A percentile compares a stretch with the other conserved stretches of the same genome.
These are phyloP conservation scores for Anguilla rostrata DNA, from an alignment of 2,113 vertebrate species.

Conservation along the genomic window DNA sequence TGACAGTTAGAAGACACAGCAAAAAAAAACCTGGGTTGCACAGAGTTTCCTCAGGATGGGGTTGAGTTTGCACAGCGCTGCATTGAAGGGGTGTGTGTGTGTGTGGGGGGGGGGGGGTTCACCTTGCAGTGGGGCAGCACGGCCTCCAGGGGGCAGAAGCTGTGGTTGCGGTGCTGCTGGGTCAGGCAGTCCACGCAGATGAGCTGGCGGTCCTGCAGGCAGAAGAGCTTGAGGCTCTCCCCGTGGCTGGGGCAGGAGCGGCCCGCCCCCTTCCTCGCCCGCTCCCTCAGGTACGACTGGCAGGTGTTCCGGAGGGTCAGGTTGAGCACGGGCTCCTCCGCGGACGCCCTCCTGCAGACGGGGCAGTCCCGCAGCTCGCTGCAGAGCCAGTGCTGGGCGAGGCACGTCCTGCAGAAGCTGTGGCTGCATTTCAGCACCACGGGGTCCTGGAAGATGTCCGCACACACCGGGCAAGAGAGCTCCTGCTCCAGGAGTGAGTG, in stretches of 20 bases:
- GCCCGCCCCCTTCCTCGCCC: background rate
- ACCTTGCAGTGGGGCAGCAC: conserved; percentile 60
- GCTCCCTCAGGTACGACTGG: conserved; percentile 49
- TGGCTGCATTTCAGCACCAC: conserved; percentile 72
- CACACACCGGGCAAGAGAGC: conserved; percentile 66
- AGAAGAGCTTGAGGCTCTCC: conserved; percentile 68
- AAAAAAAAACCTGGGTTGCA: no score
- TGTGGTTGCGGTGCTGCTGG: conserved; percentile 65
- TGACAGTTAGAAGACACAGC: no score
- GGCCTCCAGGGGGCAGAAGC: conserved; percentile 62
- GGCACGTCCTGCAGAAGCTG: conserved; percentile 66
- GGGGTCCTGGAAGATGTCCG: conserved; percentile 61
- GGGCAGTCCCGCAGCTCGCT: conserved; percentile 55
- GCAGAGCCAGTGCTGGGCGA: conserved; percentile 55
- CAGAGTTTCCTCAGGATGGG: no score
- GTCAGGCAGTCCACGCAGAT: conserved; percentile 69
- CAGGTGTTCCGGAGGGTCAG: conserved; percentile 66
- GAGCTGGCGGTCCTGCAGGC: conserved; percentile 56
- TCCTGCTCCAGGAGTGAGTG: conserved; percentile 54
- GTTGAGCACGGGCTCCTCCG: conserved; percentile 60
- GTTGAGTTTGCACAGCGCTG: no score
- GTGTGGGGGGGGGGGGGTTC: background rate
- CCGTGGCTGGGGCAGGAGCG: conserved; percentile 50
- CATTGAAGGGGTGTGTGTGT: no score
- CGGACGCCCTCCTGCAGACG: conserved; percentile 49